A percentile compares a stretch with the other conserved stretches of the same genome.
phyloP scores from a whole-genome alignment of 2,113 vertebrate species.

The Pseudolaguvia tuberculata region DNA sequence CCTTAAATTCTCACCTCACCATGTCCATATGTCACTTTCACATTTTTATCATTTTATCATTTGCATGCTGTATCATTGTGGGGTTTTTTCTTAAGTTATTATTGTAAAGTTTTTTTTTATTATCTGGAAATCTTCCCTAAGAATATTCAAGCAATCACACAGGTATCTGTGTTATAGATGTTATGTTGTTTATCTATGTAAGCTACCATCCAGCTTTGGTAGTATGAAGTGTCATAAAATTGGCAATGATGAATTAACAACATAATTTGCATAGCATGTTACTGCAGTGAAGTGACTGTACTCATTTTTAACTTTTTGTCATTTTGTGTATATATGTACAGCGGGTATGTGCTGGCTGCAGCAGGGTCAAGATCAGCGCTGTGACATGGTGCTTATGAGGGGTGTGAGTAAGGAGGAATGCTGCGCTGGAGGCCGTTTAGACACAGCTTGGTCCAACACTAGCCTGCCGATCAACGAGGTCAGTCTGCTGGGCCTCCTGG shows the following conservation, averaged over 20 bases:
- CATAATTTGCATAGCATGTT: not conserved
- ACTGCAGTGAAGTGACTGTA: no score
- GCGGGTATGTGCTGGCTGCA: constrained; percentile 95
- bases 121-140: not conserved
- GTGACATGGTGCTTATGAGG: constrained; percentile 85
- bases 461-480: constrained; percentile 89
- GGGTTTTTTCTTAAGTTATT: no score
- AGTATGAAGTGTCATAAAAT: not conserved
- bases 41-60: no score
- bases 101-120: not conserved
- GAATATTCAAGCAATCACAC: not conserved
- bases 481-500: constrained; percentile 87
- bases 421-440: constrained; percentile 78
- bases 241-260: not conserved
- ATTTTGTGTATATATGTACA: constrained; percentile 51
- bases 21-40: not conserved
- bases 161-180: not conserved
- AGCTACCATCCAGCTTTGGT: not conserved
- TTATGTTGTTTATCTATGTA: no score
- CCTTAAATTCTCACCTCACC: no score
- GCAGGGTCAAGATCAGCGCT: constrained; percentile 81
- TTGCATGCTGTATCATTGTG: not conserved
- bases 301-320: not conserved
- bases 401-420: constrained; percentile 86
- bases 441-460: constrained; percentile 90